Evolutionary conservation across 2,888 invertebrate species (phyloP).

Genomic region (Campoplex nolae): DNA sequence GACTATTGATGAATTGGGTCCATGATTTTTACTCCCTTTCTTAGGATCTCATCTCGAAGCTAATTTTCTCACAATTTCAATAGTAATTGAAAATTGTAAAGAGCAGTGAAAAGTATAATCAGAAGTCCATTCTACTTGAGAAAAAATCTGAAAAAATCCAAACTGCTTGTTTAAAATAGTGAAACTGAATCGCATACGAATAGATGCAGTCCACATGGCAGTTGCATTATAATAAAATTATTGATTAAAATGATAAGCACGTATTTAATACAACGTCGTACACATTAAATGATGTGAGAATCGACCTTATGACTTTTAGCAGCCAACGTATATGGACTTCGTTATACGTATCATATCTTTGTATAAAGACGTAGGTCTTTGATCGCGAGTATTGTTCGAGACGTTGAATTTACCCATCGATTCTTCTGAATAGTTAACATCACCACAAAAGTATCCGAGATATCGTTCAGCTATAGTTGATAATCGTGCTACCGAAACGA

Average conservation of each 20-base stretch:
- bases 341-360: background rate
- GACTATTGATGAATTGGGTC: background rate
- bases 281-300: background rate
- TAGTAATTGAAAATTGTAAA: background rate
- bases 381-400: background rate
- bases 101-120: background rate
- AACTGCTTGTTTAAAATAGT: background rate
- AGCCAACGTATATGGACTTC: background rate
- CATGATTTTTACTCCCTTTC: background rate
- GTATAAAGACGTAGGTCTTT: background rate
- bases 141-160: background rate
- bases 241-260: background rate
- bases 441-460: constrained; percentile 50
- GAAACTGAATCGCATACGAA: background rate
- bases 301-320: background rate
- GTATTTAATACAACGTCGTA: background rate
- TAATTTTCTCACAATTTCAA: background rate
- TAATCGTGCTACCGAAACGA: constrained; percentile 58
- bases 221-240: background rate
- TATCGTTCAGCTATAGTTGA: background rate
- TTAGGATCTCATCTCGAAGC: background rate
- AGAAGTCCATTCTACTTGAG: background rate
- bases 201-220: background rate
- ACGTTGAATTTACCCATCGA: background rate
- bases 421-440: constrained; percentile 25